A percentile compares a stretch with the other conserved stretches of the same genome.
phyloP scores from a whole-genome alignment of 2,113 vertebrate species.

The Seriola rivoliana region DNA sequence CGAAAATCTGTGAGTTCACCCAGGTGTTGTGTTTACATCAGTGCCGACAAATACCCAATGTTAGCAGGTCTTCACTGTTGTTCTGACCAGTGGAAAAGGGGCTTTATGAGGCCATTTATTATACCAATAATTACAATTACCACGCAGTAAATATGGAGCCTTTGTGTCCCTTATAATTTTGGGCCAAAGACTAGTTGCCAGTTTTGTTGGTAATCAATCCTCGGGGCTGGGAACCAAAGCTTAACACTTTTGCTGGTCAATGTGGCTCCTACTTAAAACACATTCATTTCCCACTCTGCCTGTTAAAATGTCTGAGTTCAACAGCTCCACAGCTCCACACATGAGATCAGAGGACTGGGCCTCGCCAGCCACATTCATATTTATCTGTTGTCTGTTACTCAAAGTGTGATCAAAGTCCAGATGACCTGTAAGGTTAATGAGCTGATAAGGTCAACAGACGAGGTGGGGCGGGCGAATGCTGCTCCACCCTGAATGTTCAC shows the following conservation, averaged over 20 bases:
- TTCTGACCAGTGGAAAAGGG: no score
- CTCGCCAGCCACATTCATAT: no score
- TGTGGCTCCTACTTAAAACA: neutral
- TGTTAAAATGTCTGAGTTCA: neutral
- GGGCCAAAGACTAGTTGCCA: neutral
- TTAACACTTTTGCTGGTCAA: neutral
- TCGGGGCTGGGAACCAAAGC: no score
- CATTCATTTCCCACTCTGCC: neutral
- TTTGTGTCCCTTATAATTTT: neutral
- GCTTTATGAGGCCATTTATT: neutral
- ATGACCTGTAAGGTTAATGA: neutral
- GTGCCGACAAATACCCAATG: no score
- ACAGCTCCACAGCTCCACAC: neutral
- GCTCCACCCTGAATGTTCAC: constrained; percentile 1
- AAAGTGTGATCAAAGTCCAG: neutral
- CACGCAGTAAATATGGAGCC: neutral
- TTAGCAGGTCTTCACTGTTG: no score
- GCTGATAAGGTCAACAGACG: neutral
- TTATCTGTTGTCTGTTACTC: neutral
- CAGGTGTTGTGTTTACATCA: no score
- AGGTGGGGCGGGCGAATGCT: neutral
- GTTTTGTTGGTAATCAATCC: neutral
- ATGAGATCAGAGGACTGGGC: no score
- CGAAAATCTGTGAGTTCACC: no score
- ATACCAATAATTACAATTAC: neutral